Evolutionary conservation across 1,140 invertebrate species (phyloP).

Genomic region (Brachionus rotundiformis): DNA sequence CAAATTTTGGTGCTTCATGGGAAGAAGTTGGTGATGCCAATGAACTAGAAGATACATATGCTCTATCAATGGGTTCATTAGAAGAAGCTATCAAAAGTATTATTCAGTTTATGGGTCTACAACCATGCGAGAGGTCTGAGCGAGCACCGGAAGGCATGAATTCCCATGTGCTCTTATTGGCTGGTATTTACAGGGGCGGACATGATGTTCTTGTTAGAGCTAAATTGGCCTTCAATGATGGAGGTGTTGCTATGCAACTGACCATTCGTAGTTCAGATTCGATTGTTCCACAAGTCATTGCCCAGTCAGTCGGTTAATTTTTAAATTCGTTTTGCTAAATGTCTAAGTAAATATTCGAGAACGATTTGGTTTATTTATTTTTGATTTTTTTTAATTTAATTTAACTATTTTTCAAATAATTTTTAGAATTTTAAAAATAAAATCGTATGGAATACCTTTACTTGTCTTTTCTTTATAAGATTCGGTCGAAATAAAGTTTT

Average conservation of each 20-base stretch:
- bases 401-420: slow-evolving; percentile 1
- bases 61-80: slow-evolving; percentile 69
- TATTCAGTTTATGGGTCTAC: slow-evolving; percentile 81
- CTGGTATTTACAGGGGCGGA: slow-evolving; percentile 82
- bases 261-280: slow-evolving; percentile 69
- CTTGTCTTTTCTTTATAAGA: no score
- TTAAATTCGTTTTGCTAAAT: neutral
- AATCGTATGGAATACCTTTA: slow-evolving; percentile 24
- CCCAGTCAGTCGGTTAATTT: slow-evolving; percentile 60
- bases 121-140: slow-evolving; percentile 80
- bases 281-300: slow-evolving; percentile 76
- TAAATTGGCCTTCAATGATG: slow-evolving; percentile 71
- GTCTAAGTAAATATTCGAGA: neutral
- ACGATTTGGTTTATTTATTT: slow-evolving; percentile 18
- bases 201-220: slow-evolving; percentile 83
- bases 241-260: slow-evolving; percentile 68
- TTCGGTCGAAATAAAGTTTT: no score
- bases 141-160: slow-evolving; percentile 80
- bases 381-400: slow-evolving; percentile 16
- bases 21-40: slow-evolving; percentile 75
- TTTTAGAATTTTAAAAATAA: slow-evolving; percentile 43
- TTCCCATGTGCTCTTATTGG: slow-evolving; percentile 76
- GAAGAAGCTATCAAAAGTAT: slow-evolving; percentile 82
- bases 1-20: slow-evolving; percentile 71
- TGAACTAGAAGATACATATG: slow-evolving; percentile 86